Conservation (phyloP, 2,888 invertebrate genomes). For the Scaptomyza tumidula region DNA sequence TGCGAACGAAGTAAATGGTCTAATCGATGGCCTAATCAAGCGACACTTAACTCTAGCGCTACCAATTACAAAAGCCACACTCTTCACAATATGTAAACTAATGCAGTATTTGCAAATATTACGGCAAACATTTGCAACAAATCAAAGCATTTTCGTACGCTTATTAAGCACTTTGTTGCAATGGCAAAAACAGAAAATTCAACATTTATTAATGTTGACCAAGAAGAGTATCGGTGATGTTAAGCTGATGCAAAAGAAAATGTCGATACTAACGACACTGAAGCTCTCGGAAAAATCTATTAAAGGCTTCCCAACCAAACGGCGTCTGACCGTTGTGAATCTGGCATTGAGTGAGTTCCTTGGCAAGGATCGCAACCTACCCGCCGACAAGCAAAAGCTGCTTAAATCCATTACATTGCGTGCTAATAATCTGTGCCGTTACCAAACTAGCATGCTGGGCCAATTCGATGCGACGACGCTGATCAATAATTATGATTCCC, state of each 20-base stretch:
- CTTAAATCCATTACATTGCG: slow-evolving; percentile 88
- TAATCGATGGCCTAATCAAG: slow-evolving; percentile 87
- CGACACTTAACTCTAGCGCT: slow-evolving; percentile 89
- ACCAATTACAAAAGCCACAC: slow-evolving; percentile 91
- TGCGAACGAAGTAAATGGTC: slow-evolving; percentile 88
- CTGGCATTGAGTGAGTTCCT: slow-evolving; percentile 70
- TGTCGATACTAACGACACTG: slow-evolving; percentile 54
- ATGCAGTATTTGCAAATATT: slow-evolving; percentile 92
- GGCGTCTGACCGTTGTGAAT: slow-evolving; percentile 50
- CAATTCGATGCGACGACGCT: slow-evolving; percentile 90
- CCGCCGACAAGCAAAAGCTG: slow-evolving; percentile 87
- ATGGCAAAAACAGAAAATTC: slow-evolving; percentile 85
- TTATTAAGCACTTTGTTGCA: slow-evolving; percentile 91
- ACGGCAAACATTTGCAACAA: slow-evolving; percentile 88
- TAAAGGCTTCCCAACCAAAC: slow-evolving; percentile 43
- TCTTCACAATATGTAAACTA: slow-evolving; percentile 91
- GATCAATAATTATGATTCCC: slow-evolving; percentile 89
- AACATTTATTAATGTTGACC: slow-evolving; percentile 49
- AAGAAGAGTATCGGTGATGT: slow-evolving; percentile 57
- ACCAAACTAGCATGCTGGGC: slow-evolving; percentile 86
- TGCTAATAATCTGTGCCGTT: slow-evolving; percentile 87
- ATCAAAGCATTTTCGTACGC: slow-evolving; percentile 89
- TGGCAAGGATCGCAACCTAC: slow-evolving; percentile 79
- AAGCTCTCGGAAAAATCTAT: slow-evolving; percentile 60
- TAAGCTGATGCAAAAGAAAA: slow-evolving; percentile 60